Conservation (phyloP, 2,888 invertebrate species). For the Leptinotarsa haldemani region DNA sequence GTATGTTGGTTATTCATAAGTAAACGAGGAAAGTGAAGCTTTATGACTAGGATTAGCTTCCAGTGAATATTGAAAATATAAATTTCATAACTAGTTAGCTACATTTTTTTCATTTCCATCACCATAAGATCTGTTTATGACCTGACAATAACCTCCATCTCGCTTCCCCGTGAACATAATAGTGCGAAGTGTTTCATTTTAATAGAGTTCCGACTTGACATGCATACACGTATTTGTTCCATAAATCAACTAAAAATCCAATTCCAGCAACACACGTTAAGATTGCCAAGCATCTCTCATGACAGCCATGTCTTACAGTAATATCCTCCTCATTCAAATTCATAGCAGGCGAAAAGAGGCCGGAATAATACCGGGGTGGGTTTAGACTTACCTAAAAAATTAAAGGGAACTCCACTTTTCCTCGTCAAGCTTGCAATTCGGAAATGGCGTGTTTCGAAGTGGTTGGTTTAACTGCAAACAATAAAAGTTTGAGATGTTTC, state of each 20-base stretch:
- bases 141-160: slow-evolving; percentile 12
- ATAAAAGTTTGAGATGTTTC: slow-evolving; percentile 8
- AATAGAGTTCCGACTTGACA: slow-evolving; percentile 43
- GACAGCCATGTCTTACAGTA: slow-evolving; percentile 41
- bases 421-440: slow-evolving; percentile 6
- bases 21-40: too few relatives aligned
- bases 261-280: slow-evolving; percentile 45
- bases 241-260: slow-evolving; percentile 53
- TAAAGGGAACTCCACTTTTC: slow-evolving; percentile 20
- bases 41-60: not conserved
- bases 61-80: not conserved
- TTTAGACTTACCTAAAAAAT: slow-evolving; percentile 39
- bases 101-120: too few relatives aligned
- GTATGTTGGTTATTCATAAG: too few relatives aligned
- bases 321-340: slow-evolving; percentile 48
- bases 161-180: slow-evolving; percentile 31
- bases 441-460: not conserved
- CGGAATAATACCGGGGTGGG: slow-evolving; percentile 35
- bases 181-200: slow-evolving; percentile 45
- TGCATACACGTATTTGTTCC: slow-evolving; percentile 51
- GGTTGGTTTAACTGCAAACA: not conserved
- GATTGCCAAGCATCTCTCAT: slow-evolving; percentile 38
- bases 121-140: not conserved
- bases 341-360: slow-evolving; percentile 43
- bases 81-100: not conserved